A percentile compares a stretch with the other conserved stretches of the same genome.
phyloP scores from a whole-genome alignment of 2,113 vertebrate species.

The Mirza zaza region DNA sequence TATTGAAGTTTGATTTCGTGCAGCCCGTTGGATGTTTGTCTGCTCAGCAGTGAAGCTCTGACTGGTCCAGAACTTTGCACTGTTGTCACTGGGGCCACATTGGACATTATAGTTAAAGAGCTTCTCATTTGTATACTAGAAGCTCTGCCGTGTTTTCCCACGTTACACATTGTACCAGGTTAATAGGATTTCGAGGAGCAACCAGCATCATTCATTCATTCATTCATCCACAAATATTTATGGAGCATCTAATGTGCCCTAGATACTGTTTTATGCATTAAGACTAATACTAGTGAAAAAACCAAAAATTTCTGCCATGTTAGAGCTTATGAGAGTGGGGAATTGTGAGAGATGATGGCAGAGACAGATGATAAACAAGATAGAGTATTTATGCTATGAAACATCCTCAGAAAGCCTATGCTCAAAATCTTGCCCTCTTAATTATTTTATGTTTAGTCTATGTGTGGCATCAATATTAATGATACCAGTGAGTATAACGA shows the following conservation, averaged over 20 bases:
- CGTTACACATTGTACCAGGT: background rate
- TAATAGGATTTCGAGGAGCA: background rate
- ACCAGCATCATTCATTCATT: background rate
- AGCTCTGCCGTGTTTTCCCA: background rate
- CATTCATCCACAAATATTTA: background rate
- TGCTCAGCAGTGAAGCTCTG: background rate
- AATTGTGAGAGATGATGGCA: background rate
- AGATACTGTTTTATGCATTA: background rate
- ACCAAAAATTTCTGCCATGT: background rate
- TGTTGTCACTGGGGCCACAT: background rate
- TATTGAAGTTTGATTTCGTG: background rate
- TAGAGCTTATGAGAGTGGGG: background rate
- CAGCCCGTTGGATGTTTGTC: background rate
- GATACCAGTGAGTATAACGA: background rate
- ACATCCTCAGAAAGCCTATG: background rate
- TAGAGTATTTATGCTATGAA: background rate
- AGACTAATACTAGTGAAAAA: slow-evolving; percentile 15
- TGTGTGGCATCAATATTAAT: background rate
- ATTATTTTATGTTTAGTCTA: background rate
- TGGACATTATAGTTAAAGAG: background rate
- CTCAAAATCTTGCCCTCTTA: background rate
- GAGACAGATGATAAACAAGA: background rate
- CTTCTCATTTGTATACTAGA: background rate
- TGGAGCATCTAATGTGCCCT: background rate
- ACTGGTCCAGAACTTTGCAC: background rate